Percentiles rank a stretch among this genome's conserved stretches.
Evolutionary conservation across 2,888 invertebrate genomes (phyloP).

Genomic region (Xanthorhoe spadicearia): DNA sequence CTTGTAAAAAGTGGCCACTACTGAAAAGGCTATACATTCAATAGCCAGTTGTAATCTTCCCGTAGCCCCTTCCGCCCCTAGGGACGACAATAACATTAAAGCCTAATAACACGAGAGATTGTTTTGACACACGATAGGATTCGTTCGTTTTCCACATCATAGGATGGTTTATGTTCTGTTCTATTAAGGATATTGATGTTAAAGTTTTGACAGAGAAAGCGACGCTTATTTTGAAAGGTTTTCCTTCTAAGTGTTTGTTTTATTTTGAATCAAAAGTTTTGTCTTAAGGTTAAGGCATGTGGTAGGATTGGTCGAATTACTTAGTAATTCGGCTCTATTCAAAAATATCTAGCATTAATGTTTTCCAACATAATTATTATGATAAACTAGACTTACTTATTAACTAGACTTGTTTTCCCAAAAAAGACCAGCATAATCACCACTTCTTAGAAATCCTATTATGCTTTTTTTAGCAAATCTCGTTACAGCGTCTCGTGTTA

Average conservation of each 20-base stretch:
- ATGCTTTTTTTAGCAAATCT: constrained; percentile 36
- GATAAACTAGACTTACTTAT: too few relatives aligned
- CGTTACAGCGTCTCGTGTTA: constrained; percentile 48
- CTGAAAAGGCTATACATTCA: constrained; percentile 22
- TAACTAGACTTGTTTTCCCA: not conserved
- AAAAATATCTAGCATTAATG: too few relatives aligned
- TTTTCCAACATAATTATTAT: too few relatives aligned
- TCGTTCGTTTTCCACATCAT: constrained; percentile 45
- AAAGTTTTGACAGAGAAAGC: constrained; percentile 26
- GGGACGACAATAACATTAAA: constrained; percentile 66
- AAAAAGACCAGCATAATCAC: not conserved
- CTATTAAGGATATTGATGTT: constrained; percentile 37
- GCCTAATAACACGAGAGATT: constrained; percentile 73
- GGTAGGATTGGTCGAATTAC: too few relatives aligned
- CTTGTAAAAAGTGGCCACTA: constrained; percentile 13
- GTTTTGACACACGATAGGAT: constrained; percentile 74
- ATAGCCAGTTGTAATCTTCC: constrained; percentile 34
- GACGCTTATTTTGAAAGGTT: not conserved
- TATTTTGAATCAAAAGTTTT: not conserved
- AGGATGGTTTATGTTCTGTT: constrained; percentile 34
- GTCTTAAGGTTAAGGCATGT: too few relatives aligned
- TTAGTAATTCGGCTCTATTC: too few relatives aligned
- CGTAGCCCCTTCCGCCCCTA: constrained; percentile 37
- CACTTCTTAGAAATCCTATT: not conserved
- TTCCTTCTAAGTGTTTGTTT: not conserved